These are phyloP conservation scores for Hyla sarda DNA, from an alignment of 2,113 vertebrate species.

Conservation along the genomic window DNA sequence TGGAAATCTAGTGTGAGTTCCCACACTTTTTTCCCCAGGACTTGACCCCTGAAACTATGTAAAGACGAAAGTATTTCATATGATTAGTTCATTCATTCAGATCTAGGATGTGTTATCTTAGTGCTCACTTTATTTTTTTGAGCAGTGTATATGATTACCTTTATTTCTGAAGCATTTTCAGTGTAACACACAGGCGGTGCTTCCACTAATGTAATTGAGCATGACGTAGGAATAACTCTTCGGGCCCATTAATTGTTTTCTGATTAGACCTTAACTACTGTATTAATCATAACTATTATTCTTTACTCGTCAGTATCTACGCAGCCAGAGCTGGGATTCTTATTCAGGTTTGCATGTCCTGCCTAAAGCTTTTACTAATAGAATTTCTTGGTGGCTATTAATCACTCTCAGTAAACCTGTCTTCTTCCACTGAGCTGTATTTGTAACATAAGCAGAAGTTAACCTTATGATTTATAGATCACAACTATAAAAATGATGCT, in stretches of 20 bases:
- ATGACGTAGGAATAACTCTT: neutral
- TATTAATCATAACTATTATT: conserved; percentile 21
- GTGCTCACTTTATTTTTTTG: too few species aligned
- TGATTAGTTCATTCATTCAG: too few species aligned
- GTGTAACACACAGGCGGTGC: too few species aligned
- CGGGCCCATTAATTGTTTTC: conserved; percentile 18
- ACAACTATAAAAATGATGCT: conserved; percentile 32
- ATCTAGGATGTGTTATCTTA: too few species aligned
- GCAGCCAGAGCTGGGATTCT: conserved; percentile 11
- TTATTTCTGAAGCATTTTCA: too few species aligned
- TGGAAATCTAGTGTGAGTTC: too few species aligned
- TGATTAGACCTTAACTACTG: conserved; percentile 12
- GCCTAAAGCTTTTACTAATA: conserved; percentile 48
- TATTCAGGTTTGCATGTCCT: conserved; percentile 25
- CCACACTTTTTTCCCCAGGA: too few species aligned
- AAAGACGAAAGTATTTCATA: too few species aligned
- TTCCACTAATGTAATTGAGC: neutral
- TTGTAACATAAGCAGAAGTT: conserved; percentile 40
- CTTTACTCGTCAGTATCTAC: neutral
- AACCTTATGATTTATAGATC: conserved; percentile 55
- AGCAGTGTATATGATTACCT: too few species aligned
- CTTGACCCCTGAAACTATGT: too few species aligned
- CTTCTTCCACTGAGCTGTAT: conserved; percentile 32
- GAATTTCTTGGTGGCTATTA: conserved; percentile 39
- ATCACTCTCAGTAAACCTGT: conserved; percentile 41